Evolutionary conservation across 2,113 vertebrate species (phyloP), one percentile per base, ranked within the genome.

Genomic region (Leucoraja erinaceus): DNA sequence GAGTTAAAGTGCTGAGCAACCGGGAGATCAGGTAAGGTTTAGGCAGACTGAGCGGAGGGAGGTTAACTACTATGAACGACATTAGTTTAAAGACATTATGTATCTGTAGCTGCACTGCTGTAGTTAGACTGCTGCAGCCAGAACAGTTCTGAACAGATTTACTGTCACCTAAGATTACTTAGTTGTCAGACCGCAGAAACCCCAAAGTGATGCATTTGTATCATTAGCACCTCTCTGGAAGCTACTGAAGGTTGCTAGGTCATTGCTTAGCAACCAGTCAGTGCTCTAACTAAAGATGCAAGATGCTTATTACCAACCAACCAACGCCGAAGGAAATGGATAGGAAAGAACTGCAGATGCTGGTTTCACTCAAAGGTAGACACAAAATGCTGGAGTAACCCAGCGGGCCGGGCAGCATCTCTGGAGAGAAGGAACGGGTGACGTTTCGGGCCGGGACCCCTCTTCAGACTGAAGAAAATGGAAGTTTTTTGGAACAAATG

Each of bases 111-210:
- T 22, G 20, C 22, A 47, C 38, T 47, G 38, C 38, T 47, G 38
- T 56, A 86, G 83, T 86, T 86, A 61, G 83, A 59, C 20, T 70
- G 66, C 33, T 47, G 68, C n/a, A 74, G 90, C 68, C 28, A 28
- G 90, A 91, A 22, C 90, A 28, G 33, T 91, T 91, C 90, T 91
- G 72, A 88, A 91, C 90, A 91, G 33, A 72, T 91, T 74, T 91
- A 91, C 90, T 91, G 90, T 91, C 90, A 91, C 68, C 66, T 33
- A 72, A 91, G 90, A 91, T 91, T 72, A 74, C 90, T 91, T 91
- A 91, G 90, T 72, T 91, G 68, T 91, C 90, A 91, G 66, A 72
- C 90, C 72, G 72, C 90, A 91, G 68, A 74, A 91, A 38, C 90
- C 68, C 90, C 66, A 54, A 72, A 91, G 90, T 91, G 90, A 91